Evolutionary conservation across 2,888 invertebrate species (phyloP), one percentile per base, ranked within the genome.

Genomic region (Thumatha senex): DNA sequence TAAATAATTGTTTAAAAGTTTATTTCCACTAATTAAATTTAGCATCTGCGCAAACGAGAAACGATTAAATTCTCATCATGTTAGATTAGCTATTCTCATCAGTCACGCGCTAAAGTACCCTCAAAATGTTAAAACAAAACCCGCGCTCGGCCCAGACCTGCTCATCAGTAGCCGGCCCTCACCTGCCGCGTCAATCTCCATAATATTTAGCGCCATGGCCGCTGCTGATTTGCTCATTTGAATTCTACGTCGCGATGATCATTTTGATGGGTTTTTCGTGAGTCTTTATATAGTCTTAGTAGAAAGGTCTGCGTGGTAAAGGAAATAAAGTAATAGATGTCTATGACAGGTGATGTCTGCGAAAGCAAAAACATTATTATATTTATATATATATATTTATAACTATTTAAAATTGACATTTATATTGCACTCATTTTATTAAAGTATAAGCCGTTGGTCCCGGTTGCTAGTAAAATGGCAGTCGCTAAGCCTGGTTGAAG

Each of bases 111-210:
- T 10, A 31, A 31, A n/a, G 36, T 10, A 44, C 10, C 29, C 13
- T 45, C 7, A 14, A 36, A 35, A 36, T 45, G 24, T 36, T 7
- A 11, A 31, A 35, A 30, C 14, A 34, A 35, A 48, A 7, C 4
- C 10, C 15, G 31, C 33, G 35, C 13, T 11, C 14, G 15, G 41
- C 14, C 10, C 42, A 29, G n/a, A 38, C 18, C 18, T 4, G 18
- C 30, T 18, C 45, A 46, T 51, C 40, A 50, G 41, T 14, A 29
- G 36, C 9, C 45, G n/a, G 40, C 30, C 33, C 38, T 41, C 34
- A 51, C 51, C 46, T 51, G 38, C 14, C 35, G 35, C 12, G 36
- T 38, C 36, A 10, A 39, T 46, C 46, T 31, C 36, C 29, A 51
- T 24, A 24, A 24, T 24, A 24, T 51, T 40, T 30, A 51, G 46